Conservation (phyloP, 2,888 invertebrate species). For the Andrena hattorfiana region DNA sequence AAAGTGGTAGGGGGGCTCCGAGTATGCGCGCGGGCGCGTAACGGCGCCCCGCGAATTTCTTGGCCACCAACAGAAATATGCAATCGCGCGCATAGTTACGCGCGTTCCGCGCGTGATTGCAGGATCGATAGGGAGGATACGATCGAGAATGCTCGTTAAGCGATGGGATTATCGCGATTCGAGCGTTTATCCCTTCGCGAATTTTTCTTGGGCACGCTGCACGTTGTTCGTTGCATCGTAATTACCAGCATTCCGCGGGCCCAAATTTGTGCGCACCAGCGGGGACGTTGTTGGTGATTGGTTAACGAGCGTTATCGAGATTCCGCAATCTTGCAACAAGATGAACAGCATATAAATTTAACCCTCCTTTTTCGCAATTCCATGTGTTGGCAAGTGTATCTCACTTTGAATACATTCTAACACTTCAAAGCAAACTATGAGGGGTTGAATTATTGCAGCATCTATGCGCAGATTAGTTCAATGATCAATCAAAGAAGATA, state of each 20-base stretch:
- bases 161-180: conserved; percentile 55
- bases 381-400: too few species aligned
- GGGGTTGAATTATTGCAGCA: too few species aligned
- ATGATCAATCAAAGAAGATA: too few species aligned
- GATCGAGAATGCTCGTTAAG: conserved; percentile 65
- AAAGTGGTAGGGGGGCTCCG: background rate
- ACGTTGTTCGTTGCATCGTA: conserved; percentile 28
- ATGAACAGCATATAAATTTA: background rate
- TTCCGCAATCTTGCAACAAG: background rate
- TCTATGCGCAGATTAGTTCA: too few species aligned
- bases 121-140: conserved; percentile 68
- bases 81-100: conserved; percentile 57
- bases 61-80: conserved; percentile 53
- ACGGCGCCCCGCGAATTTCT: conserved; percentile 44
- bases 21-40: background rate
- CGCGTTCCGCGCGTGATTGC: conserved; percentile 66
- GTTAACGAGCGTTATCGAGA: conserved; percentile 5
- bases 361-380: too few species aligned
- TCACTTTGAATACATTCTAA: too few species aligned
- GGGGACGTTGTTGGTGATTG: background rate
- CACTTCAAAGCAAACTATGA: too few species aligned
- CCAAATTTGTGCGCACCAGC: background rate
- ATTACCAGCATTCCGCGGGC: conserved; percentile 18
- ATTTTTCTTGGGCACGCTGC: background rate
- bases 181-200: conserved; percentile 11